Conservation (phyloP, 2,888 invertebrate genomes). For the Thera obeliscata region DNA sequence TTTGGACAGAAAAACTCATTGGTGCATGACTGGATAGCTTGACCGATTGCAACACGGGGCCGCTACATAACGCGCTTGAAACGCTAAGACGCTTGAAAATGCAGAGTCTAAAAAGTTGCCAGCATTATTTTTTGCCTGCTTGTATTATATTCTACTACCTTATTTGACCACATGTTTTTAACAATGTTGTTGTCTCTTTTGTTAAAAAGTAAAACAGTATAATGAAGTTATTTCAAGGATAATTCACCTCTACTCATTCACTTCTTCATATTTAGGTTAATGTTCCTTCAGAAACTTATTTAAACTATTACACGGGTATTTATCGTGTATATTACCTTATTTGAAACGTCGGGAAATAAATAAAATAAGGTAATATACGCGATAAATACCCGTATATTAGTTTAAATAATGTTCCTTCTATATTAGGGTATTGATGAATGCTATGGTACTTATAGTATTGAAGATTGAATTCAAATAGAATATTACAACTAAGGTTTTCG, state of each 20-base stretch:
- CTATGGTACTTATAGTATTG: conserved; percentile 17
- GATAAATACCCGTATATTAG: too few species aligned
- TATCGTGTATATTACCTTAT: too few species aligned
- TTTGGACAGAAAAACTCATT: too few species aligned
- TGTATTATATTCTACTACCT: background rate
- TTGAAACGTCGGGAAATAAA: too few species aligned
- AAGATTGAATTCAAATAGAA: conserved; percentile 8
- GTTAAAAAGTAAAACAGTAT: background rate
- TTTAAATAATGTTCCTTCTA: background rate
- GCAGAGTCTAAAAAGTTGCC: too few species aligned
- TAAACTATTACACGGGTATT: too few species aligned
- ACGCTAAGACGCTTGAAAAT: too few species aligned
- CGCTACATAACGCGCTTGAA: too few species aligned
- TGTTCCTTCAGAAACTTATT: conserved; percentile 9
- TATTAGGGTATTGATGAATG: background rate
- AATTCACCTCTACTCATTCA: background rate
- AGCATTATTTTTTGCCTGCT: too few species aligned
- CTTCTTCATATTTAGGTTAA: conserved; percentile 1
- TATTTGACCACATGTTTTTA: background rate
- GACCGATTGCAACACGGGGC: too few species aligned
- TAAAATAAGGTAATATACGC: too few species aligned
- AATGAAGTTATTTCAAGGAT: background rate
- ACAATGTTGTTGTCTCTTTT: background rate
- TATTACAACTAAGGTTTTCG: background rate
- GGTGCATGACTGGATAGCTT: too few species aligned